phyloP scores from a whole-genome alignment of 2,113 vertebrate species.

The Solenodon paradoxus region DNA sequence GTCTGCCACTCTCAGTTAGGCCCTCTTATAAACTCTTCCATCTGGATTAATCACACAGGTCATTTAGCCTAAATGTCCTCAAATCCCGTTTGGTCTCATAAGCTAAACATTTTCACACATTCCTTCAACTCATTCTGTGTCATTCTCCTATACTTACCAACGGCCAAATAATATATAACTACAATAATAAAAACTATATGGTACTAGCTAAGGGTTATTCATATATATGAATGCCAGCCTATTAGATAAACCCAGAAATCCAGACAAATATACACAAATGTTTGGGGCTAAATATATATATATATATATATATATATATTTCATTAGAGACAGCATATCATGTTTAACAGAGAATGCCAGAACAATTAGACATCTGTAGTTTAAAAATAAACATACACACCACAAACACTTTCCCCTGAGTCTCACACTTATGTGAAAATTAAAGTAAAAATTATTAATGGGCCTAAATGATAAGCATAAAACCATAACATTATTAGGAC shows the following conservation, averaged over 20 bases:
- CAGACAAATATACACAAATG: neutral
- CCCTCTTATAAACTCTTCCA: neutral
- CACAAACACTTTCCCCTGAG: neutral
- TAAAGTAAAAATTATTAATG: neutral
- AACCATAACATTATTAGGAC: neutral
- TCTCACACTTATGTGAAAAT: neutral
- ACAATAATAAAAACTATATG: neutral
- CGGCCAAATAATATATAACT: neutral
- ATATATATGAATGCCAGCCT: neutral
- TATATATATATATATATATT: neutral
- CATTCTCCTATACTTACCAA: neutral
- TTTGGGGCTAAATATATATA: neutral
- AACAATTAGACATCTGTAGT: neutral
- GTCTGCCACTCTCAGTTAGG: neutral
- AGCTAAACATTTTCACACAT: neutral
- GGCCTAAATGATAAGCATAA: neutral
- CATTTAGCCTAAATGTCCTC: neutral
- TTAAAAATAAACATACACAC: neutral
- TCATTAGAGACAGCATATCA: neutral
- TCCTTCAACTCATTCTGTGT: neutral
- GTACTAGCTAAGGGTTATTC: neutral
- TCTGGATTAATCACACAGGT: neutral
- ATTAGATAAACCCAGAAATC: neutral
- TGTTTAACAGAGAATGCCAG: neutral
- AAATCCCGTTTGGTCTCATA: neutral